A percentile compares a stretch with the other conserved stretches of the same genome.
Evolutionary conservation across 2,797 vertebrate species (phyloP).

Genomic region (Echeneis naucrates): DNA sequence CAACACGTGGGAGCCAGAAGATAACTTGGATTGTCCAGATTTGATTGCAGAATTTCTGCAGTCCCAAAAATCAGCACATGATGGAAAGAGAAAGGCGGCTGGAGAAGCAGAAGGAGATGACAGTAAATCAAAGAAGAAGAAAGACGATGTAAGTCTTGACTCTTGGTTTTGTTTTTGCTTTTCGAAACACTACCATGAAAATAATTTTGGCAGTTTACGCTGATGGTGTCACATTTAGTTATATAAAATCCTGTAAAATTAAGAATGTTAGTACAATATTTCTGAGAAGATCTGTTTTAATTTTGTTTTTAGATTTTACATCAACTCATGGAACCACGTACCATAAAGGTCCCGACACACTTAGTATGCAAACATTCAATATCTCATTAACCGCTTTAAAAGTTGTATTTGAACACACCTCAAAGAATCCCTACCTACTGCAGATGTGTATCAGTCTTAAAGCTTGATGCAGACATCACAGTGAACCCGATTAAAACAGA

Average conservation of each 20-base stretch:
- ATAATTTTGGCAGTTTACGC: no score
- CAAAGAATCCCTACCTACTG: not conserved
- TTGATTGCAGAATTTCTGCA: conserved; percentile 97
- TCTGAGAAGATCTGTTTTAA: not conserved
- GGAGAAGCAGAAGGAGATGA: conserved; percentile 90
- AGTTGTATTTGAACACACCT: not conserved
- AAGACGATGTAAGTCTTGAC: conserved; percentile 90
- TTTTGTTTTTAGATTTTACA: not conserved
- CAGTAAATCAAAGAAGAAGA: conserved; percentile 97
- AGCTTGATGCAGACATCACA: not conserved
- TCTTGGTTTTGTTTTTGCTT: not conserved
- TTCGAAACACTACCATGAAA: not conserved
- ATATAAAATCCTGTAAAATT: not conserved
- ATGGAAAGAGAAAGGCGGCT: conserved; percentile 92
- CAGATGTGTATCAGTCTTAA: not conserved
- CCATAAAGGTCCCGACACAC: not conserved
- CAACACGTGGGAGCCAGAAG: conserved; percentile 98
- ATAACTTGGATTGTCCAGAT: conserved; percentile 98
- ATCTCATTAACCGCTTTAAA: not conserved
- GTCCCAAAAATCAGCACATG: conserved; percentile 92
- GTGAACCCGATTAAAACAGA: not conserved
- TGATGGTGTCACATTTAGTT: not conserved
- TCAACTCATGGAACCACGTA: no score
- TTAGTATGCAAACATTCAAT: not conserved
- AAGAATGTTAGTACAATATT: not conserved